A percentile compares a stretch with the other conserved stretches of the same genome.
phyloP scores from a whole-genome alignment of 2,113 vertebrate species.

The Rallus limicola region DNA sequence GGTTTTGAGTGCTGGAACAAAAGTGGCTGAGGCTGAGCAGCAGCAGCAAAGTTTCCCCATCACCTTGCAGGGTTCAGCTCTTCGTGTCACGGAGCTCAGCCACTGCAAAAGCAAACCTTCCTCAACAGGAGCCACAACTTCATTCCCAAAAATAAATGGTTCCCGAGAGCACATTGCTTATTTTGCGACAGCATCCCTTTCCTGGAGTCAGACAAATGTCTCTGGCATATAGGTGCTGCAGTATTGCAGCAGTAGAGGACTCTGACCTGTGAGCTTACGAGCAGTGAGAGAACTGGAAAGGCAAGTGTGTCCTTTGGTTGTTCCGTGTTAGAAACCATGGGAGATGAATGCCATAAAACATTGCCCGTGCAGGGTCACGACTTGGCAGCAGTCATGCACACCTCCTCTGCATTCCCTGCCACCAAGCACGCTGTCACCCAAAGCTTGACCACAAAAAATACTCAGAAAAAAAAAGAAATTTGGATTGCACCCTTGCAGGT shows the following conservation, averaged over 20 bases:
- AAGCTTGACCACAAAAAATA: not conserved
- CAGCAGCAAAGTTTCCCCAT: not conserved
- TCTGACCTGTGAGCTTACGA: not conserved
- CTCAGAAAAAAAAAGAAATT: not conserved
- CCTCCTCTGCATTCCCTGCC: not conserved
- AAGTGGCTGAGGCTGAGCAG: not conserved
- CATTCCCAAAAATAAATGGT: not conserved
- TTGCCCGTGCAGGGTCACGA: rapidly evolving
- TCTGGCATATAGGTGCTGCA: not conserved
- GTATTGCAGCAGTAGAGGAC: not conserved
- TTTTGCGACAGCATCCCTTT: not conserved
- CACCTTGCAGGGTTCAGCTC: not conserved
- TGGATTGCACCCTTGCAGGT: rapidly evolving
- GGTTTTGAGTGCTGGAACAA: not conserved
- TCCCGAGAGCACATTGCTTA: not conserved
- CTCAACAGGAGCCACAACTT: not conserved
- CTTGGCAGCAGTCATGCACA: not conserved
- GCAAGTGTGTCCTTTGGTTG: not conserved
- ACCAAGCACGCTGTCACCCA: rapidly evolving
- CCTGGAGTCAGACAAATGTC: not conserved
- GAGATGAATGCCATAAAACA: not conserved
- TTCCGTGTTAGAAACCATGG: not conserved
- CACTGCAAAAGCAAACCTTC: not conserved
- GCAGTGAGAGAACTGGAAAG: not conserved
- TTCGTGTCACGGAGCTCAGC: not conserved